Evolutionary conservation across 2,888 invertebrate genomes (phyloP).

Genomic region (Leucozona laternaria): DNA sequence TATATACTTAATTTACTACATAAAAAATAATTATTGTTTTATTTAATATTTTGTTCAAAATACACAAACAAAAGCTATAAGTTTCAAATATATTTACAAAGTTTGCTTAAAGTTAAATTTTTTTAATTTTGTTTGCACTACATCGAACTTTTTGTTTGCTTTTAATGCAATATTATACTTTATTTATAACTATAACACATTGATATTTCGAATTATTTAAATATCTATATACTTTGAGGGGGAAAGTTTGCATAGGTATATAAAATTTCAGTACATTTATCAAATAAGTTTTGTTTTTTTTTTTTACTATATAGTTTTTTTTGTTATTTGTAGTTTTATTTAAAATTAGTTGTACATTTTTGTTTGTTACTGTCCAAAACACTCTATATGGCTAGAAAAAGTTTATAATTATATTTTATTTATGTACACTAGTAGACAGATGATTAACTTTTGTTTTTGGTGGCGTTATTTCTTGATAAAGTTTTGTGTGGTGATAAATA

Average conservation of each 20-base stretch:
- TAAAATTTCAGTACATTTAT: slow-evolving; percentile 75
- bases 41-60: slow-evolving; percentile 71
- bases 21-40: slow-evolving; percentile 73
- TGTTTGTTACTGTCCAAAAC: slow-evolving; percentile 57
- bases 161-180: slow-evolving; percentile 42
- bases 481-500: slow-evolving; percentile 60
- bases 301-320: slow-evolving; percentile 6
- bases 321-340: slow-evolving; percentile 24
- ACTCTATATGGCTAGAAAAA: slow-evolving; percentile 47
- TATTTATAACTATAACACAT: slow-evolving; percentile 61
- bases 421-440: slow-evolving; percentile 64
- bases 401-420: slow-evolving; percentile 25
- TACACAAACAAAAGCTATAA: slow-evolving; percentile 74
- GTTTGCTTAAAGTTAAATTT: slow-evolving; percentile 10
- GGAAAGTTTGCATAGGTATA: slow-evolving; percentile 67
- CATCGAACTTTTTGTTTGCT: slow-evolving; percentile 40
- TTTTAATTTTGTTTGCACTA: slow-evolving; percentile 59
- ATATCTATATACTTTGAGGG: slow-evolving; percentile 47
- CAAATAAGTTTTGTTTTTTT: slow-evolving; percentile 25
- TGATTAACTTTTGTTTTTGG: slow-evolving; percentile 45
- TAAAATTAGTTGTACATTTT: slow-evolving; percentile 71
- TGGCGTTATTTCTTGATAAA: slow-evolving; percentile 67
- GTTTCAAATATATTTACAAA: slow-evolving; percentile 72
- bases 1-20: slow-evolving; percentile 72
- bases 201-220: slow-evolving; percentile 59